Conservation (phyloP, 1,140 invertebrate species). For the Aphelinus certus region DNA sequence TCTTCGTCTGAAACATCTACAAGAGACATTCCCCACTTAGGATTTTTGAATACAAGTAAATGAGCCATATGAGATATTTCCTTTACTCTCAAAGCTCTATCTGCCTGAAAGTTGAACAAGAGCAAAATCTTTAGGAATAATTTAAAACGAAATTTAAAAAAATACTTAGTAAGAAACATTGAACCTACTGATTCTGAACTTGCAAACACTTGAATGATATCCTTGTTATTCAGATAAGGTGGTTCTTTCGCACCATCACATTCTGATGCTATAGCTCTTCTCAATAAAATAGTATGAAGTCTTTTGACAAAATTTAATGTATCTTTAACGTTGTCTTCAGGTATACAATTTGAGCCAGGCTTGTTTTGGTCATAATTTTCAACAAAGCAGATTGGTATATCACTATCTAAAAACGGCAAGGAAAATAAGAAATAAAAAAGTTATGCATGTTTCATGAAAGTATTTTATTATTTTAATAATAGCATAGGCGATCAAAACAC, state of each 20-base stretch:
- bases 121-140: conserved; percentile 1
- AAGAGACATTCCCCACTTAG: conserved; percentile 74
- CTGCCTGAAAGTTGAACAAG: conserved; percentile 45
- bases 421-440: conserved; percentile 44
- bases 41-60: conserved; percentile 75
- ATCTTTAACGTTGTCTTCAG: conserved; percentile 67
- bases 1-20: conserved; percentile 63
- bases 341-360: conserved; percentile 70
- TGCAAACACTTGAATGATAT: conserved; percentile 58
- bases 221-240: conserved; percentile 67
- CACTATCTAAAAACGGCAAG: conserved; percentile 11
- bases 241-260: conserved; percentile 67
- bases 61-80: conserved; percentile 73
- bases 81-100: conserved; percentile 60
- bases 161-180: conserved; percentile 13
- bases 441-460: conserved; percentile 35
- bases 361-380: conserved; percentile 56
- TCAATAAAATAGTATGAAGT: conserved; percentile 69
- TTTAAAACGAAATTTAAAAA: conserved; percentile 16
- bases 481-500: conserved; percentile 28
- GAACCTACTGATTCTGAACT: conserved; percentile 42
- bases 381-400: too few relatives aligned
- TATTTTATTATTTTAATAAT: conserved; percentile 35
- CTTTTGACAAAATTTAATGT: conserved; percentile 70
- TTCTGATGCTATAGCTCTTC: conserved; percentile 67